Evolutionary conservation across 2,113 vertebrate species (phyloP).

Genomic region (Misgurnus mizolepis): DNA sequence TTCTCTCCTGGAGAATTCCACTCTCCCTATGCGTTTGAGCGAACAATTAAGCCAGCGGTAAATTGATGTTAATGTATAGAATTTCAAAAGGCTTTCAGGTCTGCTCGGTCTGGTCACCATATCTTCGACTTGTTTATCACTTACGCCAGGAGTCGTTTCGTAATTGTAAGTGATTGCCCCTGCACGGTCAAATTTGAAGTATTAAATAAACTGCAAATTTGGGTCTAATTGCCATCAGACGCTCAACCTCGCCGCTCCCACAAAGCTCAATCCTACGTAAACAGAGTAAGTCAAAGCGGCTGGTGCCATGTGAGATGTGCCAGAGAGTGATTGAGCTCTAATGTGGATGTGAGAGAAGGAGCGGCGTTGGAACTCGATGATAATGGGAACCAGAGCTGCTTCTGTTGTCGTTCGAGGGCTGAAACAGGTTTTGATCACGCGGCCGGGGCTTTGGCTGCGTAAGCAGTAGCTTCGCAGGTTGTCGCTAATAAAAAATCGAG

Average conservation of each 20-base stretch:
- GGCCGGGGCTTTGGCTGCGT: conserved; percentile 49
- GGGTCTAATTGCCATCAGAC: conserved; percentile 72
- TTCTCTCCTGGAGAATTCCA: not conserved
- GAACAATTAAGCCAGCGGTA: conserved; percentile 21
- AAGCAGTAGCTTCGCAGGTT: conserved; percentile 56
- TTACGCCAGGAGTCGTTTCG: conserved; percentile 67
- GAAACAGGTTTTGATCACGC: conserved; percentile 63
- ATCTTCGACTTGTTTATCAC: conserved; percentile 66
- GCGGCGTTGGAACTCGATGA: conserved; percentile 64
- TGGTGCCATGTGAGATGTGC: conserved; percentile 73
- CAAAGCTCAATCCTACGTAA: conserved; percentile 64
- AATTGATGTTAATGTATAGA: conserved; percentile 43
- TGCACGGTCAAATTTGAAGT: conserved; percentile 60
- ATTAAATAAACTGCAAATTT: conserved; percentile 71
- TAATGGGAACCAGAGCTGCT: conserved; percentile 78
- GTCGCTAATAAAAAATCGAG: conserved; percentile 21
- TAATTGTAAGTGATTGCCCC: conserved; percentile 73
- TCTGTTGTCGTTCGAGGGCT: conserved; percentile 67
- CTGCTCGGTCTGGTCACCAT: conserved; percentile 59
- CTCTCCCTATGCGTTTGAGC: conserved; percentile 1
- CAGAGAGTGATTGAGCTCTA: conserved; percentile 74
- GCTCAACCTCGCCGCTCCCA: conserved; percentile 59
- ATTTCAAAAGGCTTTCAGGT: conserved; percentile 37
- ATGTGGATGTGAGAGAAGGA: conserved; percentile 74
- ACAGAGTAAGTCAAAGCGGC: conserved; percentile 72